These are phyloP conservation scores for Zosterops borbonicus DNA, from an alignment of 2,113 vertebrate genomes.

Conservation along the genomic window DNA sequence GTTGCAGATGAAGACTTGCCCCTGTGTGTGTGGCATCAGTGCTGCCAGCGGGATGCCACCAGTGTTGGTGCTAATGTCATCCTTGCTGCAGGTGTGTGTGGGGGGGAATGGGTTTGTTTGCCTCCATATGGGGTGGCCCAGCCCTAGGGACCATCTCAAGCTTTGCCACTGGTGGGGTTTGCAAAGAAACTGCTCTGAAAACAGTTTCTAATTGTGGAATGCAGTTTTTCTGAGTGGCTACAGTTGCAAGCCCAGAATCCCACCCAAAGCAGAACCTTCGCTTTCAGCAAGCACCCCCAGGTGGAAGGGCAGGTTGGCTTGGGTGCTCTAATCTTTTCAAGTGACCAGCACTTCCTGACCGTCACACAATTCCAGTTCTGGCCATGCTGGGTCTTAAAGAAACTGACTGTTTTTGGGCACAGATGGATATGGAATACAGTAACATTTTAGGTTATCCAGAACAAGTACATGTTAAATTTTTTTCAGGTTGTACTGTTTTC, in stretches of 20 bases:
- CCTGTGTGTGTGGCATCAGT: rapidly evolving
- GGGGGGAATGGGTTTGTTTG: rapidly evolving
- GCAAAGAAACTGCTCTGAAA: neutral
- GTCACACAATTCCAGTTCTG: neutral
- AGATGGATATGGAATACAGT: neutral
- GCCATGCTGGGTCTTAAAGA: rapidly evolving
- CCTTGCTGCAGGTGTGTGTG: neutral
- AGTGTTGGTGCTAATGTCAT: neutral
- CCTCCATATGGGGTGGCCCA: no score
- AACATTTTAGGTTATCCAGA: neutral
- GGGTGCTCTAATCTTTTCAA: neutral
- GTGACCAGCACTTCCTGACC: rapidly evolving
- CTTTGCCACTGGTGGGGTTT: neutral
- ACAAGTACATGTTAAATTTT: neutral
- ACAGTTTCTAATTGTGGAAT: neutral
- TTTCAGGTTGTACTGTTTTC: neutral
- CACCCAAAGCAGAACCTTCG: rapidly evolving
- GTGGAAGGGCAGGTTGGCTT: neutral
- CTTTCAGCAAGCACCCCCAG: rapidly evolving
- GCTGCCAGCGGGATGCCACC: rapidly evolving
- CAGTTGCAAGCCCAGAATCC: neutral
- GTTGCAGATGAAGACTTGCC: no score
- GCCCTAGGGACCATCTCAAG: neutral
- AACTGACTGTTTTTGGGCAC: neutral
- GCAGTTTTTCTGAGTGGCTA: neutral